phyloP scores from a whole-genome alignment of 2,888 invertebrate species.

The Anarsia innoxiella region DNA sequence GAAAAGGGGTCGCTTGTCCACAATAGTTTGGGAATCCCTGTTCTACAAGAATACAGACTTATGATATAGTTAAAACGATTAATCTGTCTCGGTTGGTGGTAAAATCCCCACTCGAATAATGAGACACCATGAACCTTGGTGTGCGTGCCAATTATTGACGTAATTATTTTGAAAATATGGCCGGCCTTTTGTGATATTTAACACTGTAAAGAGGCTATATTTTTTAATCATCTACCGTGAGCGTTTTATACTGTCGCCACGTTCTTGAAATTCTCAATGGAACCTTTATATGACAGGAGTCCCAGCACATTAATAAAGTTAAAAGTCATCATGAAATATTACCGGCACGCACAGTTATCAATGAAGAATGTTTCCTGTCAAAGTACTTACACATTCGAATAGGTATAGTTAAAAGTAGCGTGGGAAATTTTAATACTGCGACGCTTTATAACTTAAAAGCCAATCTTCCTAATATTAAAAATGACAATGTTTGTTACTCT shows the following conservation, averaged over 20 bases:
- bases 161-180: slow-evolving; percentile 73
- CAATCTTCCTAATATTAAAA: too few relatives aligned
- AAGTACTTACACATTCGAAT: too few relatives aligned
- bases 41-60: slow-evolving; percentile 56
- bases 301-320: slow-evolving; percentile 30
- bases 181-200: slow-evolving; percentile 62
- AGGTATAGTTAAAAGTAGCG: too few relatives aligned
- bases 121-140: slow-evolving; percentile 47
- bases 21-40: too few relatives aligned
- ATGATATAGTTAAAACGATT: slow-evolving; percentile 71
- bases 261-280: slow-evolving; percentile 55
- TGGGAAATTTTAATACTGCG: too few relatives aligned
- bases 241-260: slow-evolving; percentile 44
- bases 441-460: too few relatives aligned
- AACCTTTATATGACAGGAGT: slow-evolving; percentile 40
- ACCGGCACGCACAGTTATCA: slow-evolving; percentile 2
- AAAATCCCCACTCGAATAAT: slow-evolving; percentile 62
- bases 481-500: too few relatives aligned
- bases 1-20: too few relatives aligned
- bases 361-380: slow-evolving; percentile 18
- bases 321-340: slow-evolving; percentile 18
- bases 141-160: slow-evolving; percentile 73
- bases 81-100: slow-evolving; percentile 71
- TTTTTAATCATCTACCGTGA: slow-evolving; percentile 50
- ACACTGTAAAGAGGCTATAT: slow-evolving; percentile 55